Percentiles rank a stretch among this genome's conserved stretches.
phyloP scores from a whole-genome alignment of 1,140 invertebrate genomes.

The Zaprionus davidi region DNA sequence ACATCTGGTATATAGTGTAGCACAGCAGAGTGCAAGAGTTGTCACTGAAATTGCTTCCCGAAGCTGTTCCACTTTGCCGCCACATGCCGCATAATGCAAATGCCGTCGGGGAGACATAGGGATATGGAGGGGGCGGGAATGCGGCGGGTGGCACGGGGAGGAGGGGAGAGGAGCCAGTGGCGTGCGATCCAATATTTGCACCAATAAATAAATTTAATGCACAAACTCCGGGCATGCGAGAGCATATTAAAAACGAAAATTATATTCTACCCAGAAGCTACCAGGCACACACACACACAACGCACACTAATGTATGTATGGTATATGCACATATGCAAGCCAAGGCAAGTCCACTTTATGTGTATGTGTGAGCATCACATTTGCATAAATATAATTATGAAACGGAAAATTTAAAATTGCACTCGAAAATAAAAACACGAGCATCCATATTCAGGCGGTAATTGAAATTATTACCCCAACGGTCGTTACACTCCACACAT shows the following conservation, averaged over 20 bases:
- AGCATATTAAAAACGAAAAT: slow-evolving; percentile 83
- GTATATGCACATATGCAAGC: slow-evolving; percentile 48
- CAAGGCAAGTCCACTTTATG: slow-evolving; percentile 22
- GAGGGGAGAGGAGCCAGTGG: slow-evolving; percentile 37
- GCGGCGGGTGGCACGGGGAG: not conserved
- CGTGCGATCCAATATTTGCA: slow-evolving; percentile 82
- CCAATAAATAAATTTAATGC: slow-evolving; percentile 83
- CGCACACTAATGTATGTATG: not conserved
- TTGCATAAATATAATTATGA: slow-evolving; percentile 81
- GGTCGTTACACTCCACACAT: slow-evolving; percentile 28
- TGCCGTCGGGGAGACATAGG: slow-evolving; percentile 33
- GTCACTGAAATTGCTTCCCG: slow-evolving; percentile 21
- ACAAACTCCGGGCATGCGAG: slow-evolving; percentile 75
- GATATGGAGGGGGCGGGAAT: not conserved
- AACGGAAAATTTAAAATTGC: slow-evolving; percentile 75
- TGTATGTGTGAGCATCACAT: slow-evolving; percentile 44
- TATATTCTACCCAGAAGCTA: slow-evolving; percentile 73
- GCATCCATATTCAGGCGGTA: slow-evolving; percentile 43
- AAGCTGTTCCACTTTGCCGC: not conserved
- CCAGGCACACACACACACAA: slow-evolving; percentile 33
- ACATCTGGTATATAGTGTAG: slow-evolving; percentile 20
- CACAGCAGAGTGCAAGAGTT: slow-evolving; percentile 23
- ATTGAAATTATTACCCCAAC: slow-evolving; percentile 60
- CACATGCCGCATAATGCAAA: slow-evolving; percentile 60
- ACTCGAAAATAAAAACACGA: slow-evolving; percentile 45